These are phyloP conservation scores for pig (Sus scrofa) DNA, from an alignment of 2,113 vertebrate genomes.

Conservation along the genomic window T2T-Sscrofa CM000826.6:35249501-35250000, in stretches of 20 bases:
- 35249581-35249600: too few species aligned
- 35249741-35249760: neutral
- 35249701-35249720: neutral
- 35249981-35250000: neutral
- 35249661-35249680: too few species aligned
- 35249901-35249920: neutral
- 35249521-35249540: too few species aligned
- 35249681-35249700: neutral
- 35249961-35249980: neutral
- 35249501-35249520: too few species aligned
- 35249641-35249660: too few species aligned
- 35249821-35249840: neutral
- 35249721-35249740: neutral
- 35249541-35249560: too few species aligned
- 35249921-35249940: neutral
- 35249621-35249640: too few species aligned
- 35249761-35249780: neutral
- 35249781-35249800: neutral
- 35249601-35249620: too few species aligned
- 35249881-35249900: neutral
- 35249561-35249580: too few species aligned
- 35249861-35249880: neutral
- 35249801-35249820: neutral
- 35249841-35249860: neutral
- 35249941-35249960: neutral